Conservation (phyloP, 2,888 invertebrate species). For the Theodoxus fluviatilis region DNA sequence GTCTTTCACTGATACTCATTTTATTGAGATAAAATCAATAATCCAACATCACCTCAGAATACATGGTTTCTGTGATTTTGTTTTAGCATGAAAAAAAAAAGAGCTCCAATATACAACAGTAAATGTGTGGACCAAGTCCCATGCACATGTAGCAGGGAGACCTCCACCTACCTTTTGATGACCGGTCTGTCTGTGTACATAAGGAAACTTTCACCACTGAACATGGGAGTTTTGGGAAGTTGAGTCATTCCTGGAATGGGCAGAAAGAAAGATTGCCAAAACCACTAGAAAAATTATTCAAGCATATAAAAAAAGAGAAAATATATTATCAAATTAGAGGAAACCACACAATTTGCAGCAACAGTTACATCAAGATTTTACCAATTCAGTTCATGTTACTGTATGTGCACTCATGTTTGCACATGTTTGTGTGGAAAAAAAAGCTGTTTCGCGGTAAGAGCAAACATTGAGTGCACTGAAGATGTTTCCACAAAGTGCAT, state of each 20-base stretch:
- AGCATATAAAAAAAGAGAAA: background rate
- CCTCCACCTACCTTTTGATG: constrained; percentile 75
- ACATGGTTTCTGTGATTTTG: background rate
- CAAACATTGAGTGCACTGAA: too few species aligned
- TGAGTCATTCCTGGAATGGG: constrained; percentile 38
- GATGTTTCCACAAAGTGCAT: too few species aligned
- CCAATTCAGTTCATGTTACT: too few species aligned
- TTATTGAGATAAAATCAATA: too few species aligned
- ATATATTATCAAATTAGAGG: background rate
- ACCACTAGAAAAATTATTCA: background rate
- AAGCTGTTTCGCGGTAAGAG: too few species aligned
- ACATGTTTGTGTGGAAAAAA: too few species aligned
- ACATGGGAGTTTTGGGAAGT: constrained; percentile 69
- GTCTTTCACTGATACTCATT: too few species aligned
- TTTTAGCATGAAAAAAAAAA: background rate
- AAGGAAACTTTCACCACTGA: constrained; percentile 84
- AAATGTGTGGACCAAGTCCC: too few species aligned
- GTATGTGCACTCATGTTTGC: too few species aligned
- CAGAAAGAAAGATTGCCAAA: background rate
- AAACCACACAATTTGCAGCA: background rate
- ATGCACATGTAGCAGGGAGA: background rate
- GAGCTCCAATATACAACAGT: background rate
- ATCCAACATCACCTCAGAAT: background rate
- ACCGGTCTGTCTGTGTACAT: constrained; percentile 87
- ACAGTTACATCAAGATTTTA: too few species aligned